These are phyloP conservation scores for Scaptomyza cyrtandrae DNA, from an alignment of 2,888 invertebrate species.

Conservation along the genomic window DNA sequence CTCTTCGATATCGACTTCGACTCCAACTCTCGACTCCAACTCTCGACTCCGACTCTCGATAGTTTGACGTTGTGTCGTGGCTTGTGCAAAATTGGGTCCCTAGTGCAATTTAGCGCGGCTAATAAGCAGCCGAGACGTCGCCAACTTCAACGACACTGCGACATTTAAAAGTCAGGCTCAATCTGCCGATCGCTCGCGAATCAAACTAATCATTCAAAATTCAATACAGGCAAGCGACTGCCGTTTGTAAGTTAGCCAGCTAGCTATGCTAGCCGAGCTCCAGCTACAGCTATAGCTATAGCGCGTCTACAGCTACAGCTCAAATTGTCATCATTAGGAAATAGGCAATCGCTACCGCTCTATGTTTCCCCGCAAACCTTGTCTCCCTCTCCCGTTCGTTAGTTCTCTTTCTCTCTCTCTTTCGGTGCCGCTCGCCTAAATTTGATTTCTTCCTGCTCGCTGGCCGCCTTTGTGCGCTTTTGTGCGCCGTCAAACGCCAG, in stretches of 20 bases:
- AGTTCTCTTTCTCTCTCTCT: constrained; percentile 1
- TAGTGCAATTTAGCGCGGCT: constrained; percentile 79
- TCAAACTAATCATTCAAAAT: constrained; percentile 82
- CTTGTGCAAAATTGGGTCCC: constrained; percentile 79
- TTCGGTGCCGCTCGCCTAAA: constrained; percentile 60
- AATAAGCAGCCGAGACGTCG: constrained; percentile 79
- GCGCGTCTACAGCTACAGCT: constrained; percentile 41
- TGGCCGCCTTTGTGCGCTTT: constrained; percentile 69
- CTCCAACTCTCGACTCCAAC: constrained; percentile 19
- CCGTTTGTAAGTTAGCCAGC: constrained; percentile 23
- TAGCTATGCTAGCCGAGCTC: constrained; percentile 14
- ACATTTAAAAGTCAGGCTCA: constrained; percentile 80
- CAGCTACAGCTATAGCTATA: constrained; percentile 14
- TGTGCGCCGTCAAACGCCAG: constrained; percentile 79
- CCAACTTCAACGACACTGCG: constrained; percentile 61
- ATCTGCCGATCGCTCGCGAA: constrained; percentile 79
- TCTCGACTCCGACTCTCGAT: constrained; percentile 31
- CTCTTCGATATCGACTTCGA: constrained; percentile 19
- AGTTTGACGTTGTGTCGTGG: constrained; percentile 66
- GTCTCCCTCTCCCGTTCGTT: not conserved
- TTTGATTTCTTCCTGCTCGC: constrained; percentile 77
- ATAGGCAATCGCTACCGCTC: constrained; percentile 76
- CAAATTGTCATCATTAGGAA: constrained; percentile 82
- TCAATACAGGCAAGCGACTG: constrained; percentile 70
- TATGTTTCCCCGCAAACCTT: constrained; percentile 30